phyloP scores from a whole-genome alignment of 1,140 invertebrate genomes.

The Drosophila setifemur region DNA sequence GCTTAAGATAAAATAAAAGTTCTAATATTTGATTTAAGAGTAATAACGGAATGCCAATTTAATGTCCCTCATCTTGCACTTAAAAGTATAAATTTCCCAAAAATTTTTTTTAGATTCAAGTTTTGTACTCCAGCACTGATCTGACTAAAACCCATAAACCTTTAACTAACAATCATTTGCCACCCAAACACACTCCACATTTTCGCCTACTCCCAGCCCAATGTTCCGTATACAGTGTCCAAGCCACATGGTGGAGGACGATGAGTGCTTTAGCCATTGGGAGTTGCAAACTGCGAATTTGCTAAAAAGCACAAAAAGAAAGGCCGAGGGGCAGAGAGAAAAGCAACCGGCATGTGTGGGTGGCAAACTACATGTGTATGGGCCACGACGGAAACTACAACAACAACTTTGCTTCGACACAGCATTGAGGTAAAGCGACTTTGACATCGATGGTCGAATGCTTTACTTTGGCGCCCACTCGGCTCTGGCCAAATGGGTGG shows the following conservation, averaged over 20 bases:
- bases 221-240: constrained; percentile 34
- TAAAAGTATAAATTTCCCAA: too few relatives aligned
- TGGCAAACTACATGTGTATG: constrained; percentile 74
- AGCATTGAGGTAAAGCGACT: constrained; percentile 37
- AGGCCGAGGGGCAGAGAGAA: background rate
- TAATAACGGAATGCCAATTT: too few relatives aligned
- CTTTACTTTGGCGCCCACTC: constrained; percentile 58
- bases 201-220: constrained; percentile 21
- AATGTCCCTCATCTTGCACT: too few relatives aligned
- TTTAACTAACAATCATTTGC: background rate
- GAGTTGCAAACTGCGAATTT: constrained; percentile 2
- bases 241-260: constrained; percentile 8
- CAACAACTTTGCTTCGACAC: constrained; percentile 8
- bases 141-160: constrained; percentile 9
- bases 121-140: too few relatives aligned
- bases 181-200: background rate
- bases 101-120: too few relatives aligned
- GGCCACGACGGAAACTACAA: constrained; percentile 52
- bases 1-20: too few relatives aligned
- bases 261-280: constrained; percentile 34
- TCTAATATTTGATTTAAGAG: too few relatives aligned
- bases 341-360: constrained; percentile 49
- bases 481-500: constrained; percentile 43
- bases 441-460: constrained; percentile 30
- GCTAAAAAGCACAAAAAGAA: constrained; percentile 12